Evolutionary conservation across 2,888 invertebrate species (phyloP), one percentile per base, ranked within the genome.

Genomic region (Ormyrus pomaceus): DNA sequence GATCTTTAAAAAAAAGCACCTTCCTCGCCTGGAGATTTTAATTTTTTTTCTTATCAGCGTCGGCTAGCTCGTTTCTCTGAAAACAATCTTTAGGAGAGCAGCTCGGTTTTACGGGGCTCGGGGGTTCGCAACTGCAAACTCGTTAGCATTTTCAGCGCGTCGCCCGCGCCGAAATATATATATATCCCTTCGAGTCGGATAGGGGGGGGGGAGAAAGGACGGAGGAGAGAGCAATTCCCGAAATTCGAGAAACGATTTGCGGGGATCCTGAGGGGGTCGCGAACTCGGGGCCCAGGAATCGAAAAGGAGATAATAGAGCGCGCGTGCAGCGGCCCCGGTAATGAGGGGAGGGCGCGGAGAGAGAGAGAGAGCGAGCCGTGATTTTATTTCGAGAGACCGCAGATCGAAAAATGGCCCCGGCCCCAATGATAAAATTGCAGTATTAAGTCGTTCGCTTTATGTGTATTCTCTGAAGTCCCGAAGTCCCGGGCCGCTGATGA

Each of bases 381-480:
- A 90, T 90, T 90, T 90, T 90, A 91, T 91, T 91, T 90, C 86
- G 87, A 87, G 87, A 62, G 70, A 90, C 89, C 90, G 84, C 89
- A 89, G 87, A 78, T 56, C 46, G 66, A 55, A 50, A 64, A 70
- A 56, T 5, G 34, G 80, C 83, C 84, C 77, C 81, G 83, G 84
- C 34, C 34, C 83, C 86, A 90, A 89, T 90, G 90, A 90, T 91
- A 89, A 90, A 90, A 91, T 90, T 90, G 89, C 88, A 87, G 90
- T 88, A 90, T 90, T 91, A 89, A 90, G 89, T 90, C 89, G 90
- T 91, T 89, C 87, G 74, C 87, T 90, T 91, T 91, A 91, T 91
- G 90, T 88, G 90, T 89, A 87, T 91, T 91, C 90, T 87, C 86
- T 90, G 90, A 91, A 91, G 88, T 87, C 87, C 86, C 86, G 84